Conservation (phyloP, 2,113 vertebrate species). For the Myxocyprinus asiaticus region DNA sequence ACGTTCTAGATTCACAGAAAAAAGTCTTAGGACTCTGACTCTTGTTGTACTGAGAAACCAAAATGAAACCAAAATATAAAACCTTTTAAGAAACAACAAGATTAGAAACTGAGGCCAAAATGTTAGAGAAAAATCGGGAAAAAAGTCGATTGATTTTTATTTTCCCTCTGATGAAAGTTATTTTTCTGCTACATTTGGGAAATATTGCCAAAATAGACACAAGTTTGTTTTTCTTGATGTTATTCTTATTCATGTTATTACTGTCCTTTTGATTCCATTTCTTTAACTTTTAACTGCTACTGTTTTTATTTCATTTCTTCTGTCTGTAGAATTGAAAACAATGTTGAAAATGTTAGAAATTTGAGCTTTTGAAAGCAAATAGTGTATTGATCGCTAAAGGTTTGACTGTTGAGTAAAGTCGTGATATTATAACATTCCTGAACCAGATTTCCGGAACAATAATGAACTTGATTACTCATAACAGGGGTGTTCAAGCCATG, state of each 20-base stretch:
- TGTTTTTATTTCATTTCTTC: slow-evolving; percentile 26
- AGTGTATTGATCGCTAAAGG: slow-evolving; percentile 48
- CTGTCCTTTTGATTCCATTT: slow-evolving; percentile 44
- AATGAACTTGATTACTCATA: too few species aligned
- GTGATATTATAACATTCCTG: too few species aligned
- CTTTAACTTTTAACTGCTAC: slow-evolving; percentile 38
- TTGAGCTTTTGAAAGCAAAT: slow-evolving; percentile 49
- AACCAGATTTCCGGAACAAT: too few species aligned
- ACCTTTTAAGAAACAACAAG: neutral
- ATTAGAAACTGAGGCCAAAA: slow-evolving; percentile 21
- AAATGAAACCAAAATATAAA: too few species aligned
- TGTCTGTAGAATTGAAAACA: slow-evolving; percentile 52
- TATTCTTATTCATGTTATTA: slow-evolving; percentile 51
- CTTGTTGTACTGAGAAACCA: slow-evolving; percentile 23
- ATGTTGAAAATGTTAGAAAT: slow-evolving; percentile 50
- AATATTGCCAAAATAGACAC: slow-evolving; percentile 71
- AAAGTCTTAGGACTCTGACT: slow-evolving; percentile 28
- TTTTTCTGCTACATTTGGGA: slow-evolving; percentile 54
- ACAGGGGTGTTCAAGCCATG: too few species aligned
- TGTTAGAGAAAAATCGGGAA: slow-evolving; percentile 5
- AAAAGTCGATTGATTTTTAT: slow-evolving; percentile 52
- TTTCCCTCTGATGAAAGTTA: slow-evolving; percentile 38
- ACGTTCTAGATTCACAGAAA: slow-evolving; percentile 9
- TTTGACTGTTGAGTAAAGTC: too few species aligned
- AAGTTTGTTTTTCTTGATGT: slow-evolving; percentile 39